Conservation (phyloP, 2,113 vertebrate genomes). For the Jaculus jaculus region DNA sequence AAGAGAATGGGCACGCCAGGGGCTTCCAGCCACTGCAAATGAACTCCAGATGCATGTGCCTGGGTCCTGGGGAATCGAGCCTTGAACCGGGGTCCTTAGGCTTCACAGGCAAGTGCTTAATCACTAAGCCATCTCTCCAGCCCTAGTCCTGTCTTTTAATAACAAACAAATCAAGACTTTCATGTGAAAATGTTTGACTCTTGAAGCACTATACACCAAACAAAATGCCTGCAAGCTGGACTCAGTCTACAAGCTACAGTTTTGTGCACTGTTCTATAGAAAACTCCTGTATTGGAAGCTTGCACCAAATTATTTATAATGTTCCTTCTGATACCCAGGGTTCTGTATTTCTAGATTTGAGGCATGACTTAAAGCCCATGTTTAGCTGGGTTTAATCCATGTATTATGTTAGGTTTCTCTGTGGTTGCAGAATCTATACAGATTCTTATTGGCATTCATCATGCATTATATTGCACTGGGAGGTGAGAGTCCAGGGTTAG, state of each 20-base stretch:
- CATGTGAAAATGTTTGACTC: conserved; percentile 5
- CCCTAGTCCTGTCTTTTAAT: neutral
- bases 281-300: conserved; percentile 9
- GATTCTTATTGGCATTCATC: neutral
- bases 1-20: no score
- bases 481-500: neutral
- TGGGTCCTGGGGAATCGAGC: no score
- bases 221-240: conserved; percentile 38
- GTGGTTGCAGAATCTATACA: neutral
- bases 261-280: neutral
- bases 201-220: neutral
- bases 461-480: neutral
- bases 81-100: no score
- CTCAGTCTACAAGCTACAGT: neutral
- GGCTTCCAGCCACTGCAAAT: no score
- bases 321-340: conserved; percentile 23
- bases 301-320: conserved; percentile 14
- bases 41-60: no score
- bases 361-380: neutral
- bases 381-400: conserved; percentile 22
- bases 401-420: conserved; percentile 6
- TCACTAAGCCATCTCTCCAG: no score
- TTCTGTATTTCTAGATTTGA: conserved; percentile 13
- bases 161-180: conserved; percentile 20
- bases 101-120: no score